Percentiles rank a stretch among this genome's conserved stretches.
Conservation (phyloP, 2,113 vertebrate genomes). For the Pagrus major region DNA sequence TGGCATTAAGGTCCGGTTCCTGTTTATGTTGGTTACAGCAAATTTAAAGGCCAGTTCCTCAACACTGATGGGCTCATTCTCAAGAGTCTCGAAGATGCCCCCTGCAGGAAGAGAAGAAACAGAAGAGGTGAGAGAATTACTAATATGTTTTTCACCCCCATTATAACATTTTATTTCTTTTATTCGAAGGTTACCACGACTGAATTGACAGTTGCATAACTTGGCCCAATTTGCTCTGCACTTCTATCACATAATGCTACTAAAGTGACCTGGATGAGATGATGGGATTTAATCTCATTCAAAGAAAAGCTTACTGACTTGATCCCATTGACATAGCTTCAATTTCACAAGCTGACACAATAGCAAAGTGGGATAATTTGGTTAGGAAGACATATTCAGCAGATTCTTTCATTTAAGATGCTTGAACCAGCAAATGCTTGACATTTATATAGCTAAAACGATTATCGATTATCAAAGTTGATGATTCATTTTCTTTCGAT, state of each 20-base stretch:
- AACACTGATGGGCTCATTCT: constrained; percentile 95
- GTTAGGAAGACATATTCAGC: background rate
- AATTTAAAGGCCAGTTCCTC: constrained; percentile 99
- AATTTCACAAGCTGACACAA: constrained; percentile 42
- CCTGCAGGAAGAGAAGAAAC: constrained; percentile 82
- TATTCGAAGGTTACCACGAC: constrained; percentile 22
- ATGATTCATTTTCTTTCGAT: no score
- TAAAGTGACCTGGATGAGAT: constrained; percentile 28
- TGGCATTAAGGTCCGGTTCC: constrained; percentile 97
- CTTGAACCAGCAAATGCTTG: no score
- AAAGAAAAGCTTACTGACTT: constrained; percentile 41
- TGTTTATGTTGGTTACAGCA: constrained; percentile 96
- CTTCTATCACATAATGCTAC: constrained; percentile 33
- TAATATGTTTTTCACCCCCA: background rate
- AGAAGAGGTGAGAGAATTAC: no score
- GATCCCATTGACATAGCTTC: constrained; percentile 46
- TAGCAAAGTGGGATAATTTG: background rate
- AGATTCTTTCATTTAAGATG: no score
- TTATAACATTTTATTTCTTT: background rate
- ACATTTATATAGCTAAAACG: no score
- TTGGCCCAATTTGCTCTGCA: constrained; percentile 26
- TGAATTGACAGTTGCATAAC: constrained; percentile 45
- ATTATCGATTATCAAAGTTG: no score
- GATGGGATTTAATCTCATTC: constrained; percentile 62
- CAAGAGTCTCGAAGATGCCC: constrained; percentile 98